Conservation (phyloP, 2,797 vertebrate species). For the Linurgus olivaceus region DNA sequence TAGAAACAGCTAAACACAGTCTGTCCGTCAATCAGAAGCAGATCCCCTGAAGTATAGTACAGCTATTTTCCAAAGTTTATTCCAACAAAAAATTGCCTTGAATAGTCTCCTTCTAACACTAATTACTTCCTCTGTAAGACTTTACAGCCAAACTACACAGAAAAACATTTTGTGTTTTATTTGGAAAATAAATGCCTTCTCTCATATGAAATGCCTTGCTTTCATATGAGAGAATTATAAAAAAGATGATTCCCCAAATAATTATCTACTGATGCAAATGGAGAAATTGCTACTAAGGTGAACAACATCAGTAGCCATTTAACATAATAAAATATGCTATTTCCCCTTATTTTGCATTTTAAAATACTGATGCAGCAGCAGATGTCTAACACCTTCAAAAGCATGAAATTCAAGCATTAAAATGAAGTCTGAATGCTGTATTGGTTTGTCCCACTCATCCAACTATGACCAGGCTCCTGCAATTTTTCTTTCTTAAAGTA, state of each 20-base stretch:
- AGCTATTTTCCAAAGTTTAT: not conserved
- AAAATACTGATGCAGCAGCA: constrained; percentile 6
- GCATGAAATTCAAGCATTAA: not conserved
- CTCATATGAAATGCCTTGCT: no score
- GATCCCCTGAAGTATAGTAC: not conserved
- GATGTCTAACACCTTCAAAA: not conserved
- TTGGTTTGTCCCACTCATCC: not conserved
- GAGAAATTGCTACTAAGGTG: not conserved
- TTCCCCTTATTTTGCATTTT: not conserved
- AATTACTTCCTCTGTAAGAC: not conserved
- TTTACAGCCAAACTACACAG: not conserved
- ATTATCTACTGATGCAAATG: not conserved
- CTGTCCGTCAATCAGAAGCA: not conserved
- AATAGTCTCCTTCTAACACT: not conserved
- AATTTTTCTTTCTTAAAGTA: not conserved
- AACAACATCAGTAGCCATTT: not conserved
- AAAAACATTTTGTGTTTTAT: not conserved
- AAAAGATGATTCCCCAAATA: not conserved
- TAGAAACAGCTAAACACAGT: not conserved
- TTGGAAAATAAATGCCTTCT: not conserved
- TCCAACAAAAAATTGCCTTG: not conserved
- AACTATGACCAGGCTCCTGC: not conserved
- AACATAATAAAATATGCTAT: not conserved
- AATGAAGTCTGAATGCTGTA: not conserved
- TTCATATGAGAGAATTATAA: not conserved